A percentile compares a stretch with the other conserved stretches of the same genome.
Evolutionary conservation across 2,797 vertebrate species (phyloP).

Genomic region (Aldrovandia affinis): DNA sequence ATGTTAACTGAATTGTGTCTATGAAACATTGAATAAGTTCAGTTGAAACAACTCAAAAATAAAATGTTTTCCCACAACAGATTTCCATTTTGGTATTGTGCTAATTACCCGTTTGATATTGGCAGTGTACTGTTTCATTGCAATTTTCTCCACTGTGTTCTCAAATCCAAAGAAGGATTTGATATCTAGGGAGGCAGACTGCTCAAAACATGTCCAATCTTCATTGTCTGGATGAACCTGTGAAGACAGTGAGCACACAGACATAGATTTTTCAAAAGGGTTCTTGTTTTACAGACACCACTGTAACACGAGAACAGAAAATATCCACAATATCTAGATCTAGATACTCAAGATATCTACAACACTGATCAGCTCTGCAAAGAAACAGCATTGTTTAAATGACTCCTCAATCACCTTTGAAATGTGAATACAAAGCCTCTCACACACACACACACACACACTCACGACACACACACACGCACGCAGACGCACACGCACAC

Average conservation of each 20-base stretch:
- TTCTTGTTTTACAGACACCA: constrained; percentile 70
- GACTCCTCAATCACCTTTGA: not conserved
- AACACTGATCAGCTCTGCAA: constrained; percentile 46
- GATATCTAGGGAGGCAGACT: constrained; percentile 91
- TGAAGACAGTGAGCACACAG: constrained; percentile 37
- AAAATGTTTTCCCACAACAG: constrained; percentile 67
- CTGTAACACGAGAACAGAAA: constrained; percentile 77
- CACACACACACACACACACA: not conserved
- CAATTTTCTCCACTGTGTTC: constrained; percentile 93
- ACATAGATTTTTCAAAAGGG: constrained; percentile 72
- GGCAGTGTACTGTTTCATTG: constrained; percentile 94
- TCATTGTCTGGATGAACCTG: constrained; percentile 97
- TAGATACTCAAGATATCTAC: constrained; percentile 76
- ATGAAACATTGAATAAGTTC: too few species aligned
- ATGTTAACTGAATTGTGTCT: not conserved
- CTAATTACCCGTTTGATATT: constrained; percentile 86
- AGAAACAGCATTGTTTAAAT: not conserved
- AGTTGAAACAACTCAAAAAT: not conserved
- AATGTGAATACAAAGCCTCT: not conserved
- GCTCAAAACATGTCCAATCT: constrained; percentile 96
- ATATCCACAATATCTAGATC: constrained; percentile 78
- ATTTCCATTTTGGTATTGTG: constrained; percentile 61
- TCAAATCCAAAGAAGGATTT: constrained; percentile 98
- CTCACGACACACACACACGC: not conserved
- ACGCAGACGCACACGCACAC: not conserved